Percentiles rank a stretch among this genome's conserved stretches.
These are phyloP conservation scores for Anabas testudineus DNA, from an alignment of 2,797 vertebrate genomes.

Conservation along the genomic window DNA sequence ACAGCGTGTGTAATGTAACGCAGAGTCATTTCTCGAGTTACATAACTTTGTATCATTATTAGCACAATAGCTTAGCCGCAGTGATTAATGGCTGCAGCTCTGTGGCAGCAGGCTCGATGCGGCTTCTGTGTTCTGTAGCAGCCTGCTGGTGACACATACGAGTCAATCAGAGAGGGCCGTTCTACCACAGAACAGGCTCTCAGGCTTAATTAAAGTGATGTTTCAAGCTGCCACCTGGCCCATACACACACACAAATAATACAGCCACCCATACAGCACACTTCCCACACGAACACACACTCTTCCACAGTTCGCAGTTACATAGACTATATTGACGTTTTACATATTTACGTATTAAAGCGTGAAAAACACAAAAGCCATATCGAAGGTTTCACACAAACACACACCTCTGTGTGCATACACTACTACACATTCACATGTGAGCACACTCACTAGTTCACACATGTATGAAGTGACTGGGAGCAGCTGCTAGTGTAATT, in stretches of 20 bases:
- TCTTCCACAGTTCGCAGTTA: slow-evolving; percentile 8
- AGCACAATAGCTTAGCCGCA: neutral
- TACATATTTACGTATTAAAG: slow-evolving; percentile 10
- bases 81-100: slow-evolving; percentile 54
- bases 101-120: slow-evolving; percentile 11
- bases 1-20: neutral
- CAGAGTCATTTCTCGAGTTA: slow-evolving; percentile 15
- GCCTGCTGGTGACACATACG: slow-evolving; percentile 43
- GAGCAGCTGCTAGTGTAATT: slow-evolving; percentile 68
- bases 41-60: slow-evolving; percentile 34
- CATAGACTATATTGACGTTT: slow-evolving; percentile 13
- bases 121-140: slow-evolving; percentile 31
- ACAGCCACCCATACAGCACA: slow-evolving; percentile 19
- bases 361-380: slow-evolving; percentile 20
- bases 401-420: slow-evolving; percentile 3
- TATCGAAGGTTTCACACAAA: slow-evolving; percentile 19
- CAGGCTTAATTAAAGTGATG: slow-evolving; percentile 69
- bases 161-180: slow-evolving; percentile 63
- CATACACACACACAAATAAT: slow-evolving; percentile 15
- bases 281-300: neutral
- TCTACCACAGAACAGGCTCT: slow-evolving; percentile 41
- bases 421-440: slow-evolving; percentile 1
- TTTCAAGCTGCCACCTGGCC: slow-evolving; percentile 70
- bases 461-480: slow-evolving; percentile 29
- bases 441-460: neutral